Base-by-base conservation (phyloP, 2,888 invertebrate species). In the Harmothoe impar region DNA sequence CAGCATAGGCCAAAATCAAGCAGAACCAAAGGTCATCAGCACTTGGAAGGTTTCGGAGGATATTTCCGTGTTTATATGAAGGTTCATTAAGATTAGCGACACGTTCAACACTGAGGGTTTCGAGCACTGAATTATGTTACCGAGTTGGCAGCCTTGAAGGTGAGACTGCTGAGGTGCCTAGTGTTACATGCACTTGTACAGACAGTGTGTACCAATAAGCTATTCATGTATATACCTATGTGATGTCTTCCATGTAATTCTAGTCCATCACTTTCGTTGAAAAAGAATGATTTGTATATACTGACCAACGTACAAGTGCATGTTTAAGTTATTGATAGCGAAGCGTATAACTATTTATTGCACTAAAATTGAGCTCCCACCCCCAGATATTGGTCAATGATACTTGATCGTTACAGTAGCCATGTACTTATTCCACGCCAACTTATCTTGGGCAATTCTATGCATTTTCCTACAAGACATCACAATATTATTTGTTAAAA, bases 171-270 rank as follows among this genome's bases (percentile, higher is more conserved):
- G 43, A 43, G 10, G 43, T 43, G 10, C 5, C 5, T 3, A 10
- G 43, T 43, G 43, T 10, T 43, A 7, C 43, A 43, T 43, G 43
- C 43, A 43, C 43, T 43, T 43, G 43, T 43, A 43, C 43, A 43
- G 10, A 10, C 43, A 43, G 43, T 10, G 5, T 43, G 10, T 43
- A 43, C 43, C 43, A 43, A 43, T 43, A 43, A 43, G 5, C 43
- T 43, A 43, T 81, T 20, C 43, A 35, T 81, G 81, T 81, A 81
- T 35, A 81, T 81, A 81, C 33, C 43, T 23, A 35, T 86, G 86
- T 86, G 86, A 86, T 54, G 86, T 86, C 86, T 54, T 54, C 86
- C 86, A 54, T 56, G 86, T 86, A 54, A 52, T 86, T 86, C 86
- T 86, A 86, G 86, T 86, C 86, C 86, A 54, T 86, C 54, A 54